Evolutionary conservation across 1,140 invertebrate species (phyloP).

Genomic region (Elymnias hypermnestra): DNA sequence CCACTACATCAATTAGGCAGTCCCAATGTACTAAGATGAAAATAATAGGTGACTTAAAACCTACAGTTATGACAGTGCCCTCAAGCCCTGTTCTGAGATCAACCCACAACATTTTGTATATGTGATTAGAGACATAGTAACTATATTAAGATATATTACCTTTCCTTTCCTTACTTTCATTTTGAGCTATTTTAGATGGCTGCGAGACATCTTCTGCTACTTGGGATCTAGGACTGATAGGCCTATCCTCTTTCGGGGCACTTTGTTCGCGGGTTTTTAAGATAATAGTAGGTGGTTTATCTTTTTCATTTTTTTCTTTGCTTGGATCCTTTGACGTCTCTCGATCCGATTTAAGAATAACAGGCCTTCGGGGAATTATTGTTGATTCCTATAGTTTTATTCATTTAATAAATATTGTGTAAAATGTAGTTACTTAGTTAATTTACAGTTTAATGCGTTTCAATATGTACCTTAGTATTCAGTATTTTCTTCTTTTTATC

Average conservation of each 20-base stretch:
- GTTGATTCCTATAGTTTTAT: conserved; percentile 43
- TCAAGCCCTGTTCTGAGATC: too few species aligned
- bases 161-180: conserved; percentile 72
- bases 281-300: conserved; percentile 70
- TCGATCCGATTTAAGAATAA: conserved; percentile 69
- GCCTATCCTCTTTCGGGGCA: conserved; percentile 64
- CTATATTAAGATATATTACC: too few species aligned
- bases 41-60: too few species aligned
- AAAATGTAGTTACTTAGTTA: not conserved
- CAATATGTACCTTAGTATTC: conserved; percentile 38
- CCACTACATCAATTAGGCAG: too few species aligned
- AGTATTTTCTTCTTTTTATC: conserved; percentile 69
- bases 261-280: conserved; percentile 70
- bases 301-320: conserved; percentile 61
- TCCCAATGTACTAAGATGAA: too few species aligned
- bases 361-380: conserved; percentile 43
- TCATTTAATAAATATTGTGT: too few species aligned
- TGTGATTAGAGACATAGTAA: too few species aligned
- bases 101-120: too few species aligned
- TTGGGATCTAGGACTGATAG: conserved; percentile 57
- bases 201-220: conserved; percentile 48
- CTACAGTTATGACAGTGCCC: too few species aligned
- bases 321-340: conserved; percentile 45
- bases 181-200: conserved; percentile 67
- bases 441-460: conserved; percentile 4